A percentile compares a stretch with the other conserved stretches of the same genome.
Evolutionary conservation across 35 echinoderm and acorn worm species (phyloP).

Genomic region (Acanthaster planci): DNA sequence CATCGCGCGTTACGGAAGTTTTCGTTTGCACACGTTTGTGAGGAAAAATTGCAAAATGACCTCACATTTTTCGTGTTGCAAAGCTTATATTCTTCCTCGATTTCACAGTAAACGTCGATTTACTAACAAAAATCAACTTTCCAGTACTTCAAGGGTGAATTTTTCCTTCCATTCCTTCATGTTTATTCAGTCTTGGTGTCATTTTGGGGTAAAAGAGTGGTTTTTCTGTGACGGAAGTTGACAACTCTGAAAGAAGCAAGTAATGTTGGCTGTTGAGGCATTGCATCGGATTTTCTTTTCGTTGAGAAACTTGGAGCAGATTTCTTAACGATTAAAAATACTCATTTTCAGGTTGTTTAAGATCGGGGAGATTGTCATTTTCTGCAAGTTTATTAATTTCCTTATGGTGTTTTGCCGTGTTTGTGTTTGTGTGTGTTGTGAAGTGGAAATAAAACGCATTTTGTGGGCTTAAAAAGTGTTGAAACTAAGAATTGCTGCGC

Average conservation of each 20-base stretch:
- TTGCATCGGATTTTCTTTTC: background rate
- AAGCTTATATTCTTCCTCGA: background rate
- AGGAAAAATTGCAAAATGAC: conserved; percentile 14
- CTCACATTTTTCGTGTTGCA: background rate
- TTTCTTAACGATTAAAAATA: background rate
- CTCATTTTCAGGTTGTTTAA: background rate
- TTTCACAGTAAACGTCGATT: background rate
- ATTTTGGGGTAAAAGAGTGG: background rate
- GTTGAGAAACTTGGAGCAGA: background rate
- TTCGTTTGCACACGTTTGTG: background rate
- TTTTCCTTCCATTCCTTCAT: conserved; percentile 3
- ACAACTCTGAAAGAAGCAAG: no score
- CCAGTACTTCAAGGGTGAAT: background rate
- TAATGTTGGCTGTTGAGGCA: no score
- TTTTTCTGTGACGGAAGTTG: conserved; percentile 14
- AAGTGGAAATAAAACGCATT: background rate
- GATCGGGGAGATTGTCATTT: background rate
- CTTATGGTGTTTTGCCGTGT: background rate
- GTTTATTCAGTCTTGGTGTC: background rate
- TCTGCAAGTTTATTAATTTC: background rate
- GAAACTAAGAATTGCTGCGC: no score
- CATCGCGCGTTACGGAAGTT: conserved; percentile 25
- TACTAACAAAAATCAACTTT: background rate
- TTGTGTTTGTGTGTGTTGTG: no score
- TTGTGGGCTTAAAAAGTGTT: background rate